Percentiles rank a stretch among this genome's conserved stretches.
These are phyloP conservation scores for Galbula dea DNA, from an alignment of 2,113 vertebrate genomes.

Conservation along the genomic window DNA sequence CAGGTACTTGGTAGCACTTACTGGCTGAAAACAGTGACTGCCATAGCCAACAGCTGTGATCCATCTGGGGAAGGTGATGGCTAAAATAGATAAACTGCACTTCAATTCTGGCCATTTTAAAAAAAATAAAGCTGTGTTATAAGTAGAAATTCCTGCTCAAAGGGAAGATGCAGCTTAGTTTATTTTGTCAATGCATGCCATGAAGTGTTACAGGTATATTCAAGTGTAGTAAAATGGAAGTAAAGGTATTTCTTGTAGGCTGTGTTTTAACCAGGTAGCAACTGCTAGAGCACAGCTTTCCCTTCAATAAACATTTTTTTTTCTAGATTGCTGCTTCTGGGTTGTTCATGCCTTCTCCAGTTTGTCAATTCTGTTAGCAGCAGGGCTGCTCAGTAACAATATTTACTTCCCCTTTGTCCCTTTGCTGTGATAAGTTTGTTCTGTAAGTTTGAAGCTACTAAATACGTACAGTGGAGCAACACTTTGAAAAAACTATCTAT, in stretches of 20 bases:
- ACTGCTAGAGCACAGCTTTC: neutral
- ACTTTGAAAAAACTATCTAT: neutral
- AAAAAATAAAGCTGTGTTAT: neutral
- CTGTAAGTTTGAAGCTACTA: neutral
- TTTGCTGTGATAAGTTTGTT: neutral
- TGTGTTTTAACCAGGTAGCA: neutral
- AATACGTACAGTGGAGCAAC: neutral
- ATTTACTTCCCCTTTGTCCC: neutral
- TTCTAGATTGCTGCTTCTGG: neutral
- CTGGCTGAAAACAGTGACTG: rapidly evolving
- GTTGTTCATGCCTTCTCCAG: neutral
- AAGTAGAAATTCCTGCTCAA: neutral
- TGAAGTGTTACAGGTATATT: neutral
- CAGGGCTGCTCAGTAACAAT: neutral
- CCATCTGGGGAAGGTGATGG: neutral
- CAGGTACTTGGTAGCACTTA: neutral
- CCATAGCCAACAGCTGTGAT: neutral
- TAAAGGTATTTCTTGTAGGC: neutral
- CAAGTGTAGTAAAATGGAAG: neutral
- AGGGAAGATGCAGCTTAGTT: neutral
- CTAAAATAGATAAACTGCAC: neutral
- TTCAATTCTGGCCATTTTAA: neutral
- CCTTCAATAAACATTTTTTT: neutral
- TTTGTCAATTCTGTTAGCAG: neutral
- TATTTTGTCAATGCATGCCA: neutral